Evolutionary conservation across 2,888 invertebrate genomes (phyloP).

Genomic region (Chymomyza amoena): DNA sequence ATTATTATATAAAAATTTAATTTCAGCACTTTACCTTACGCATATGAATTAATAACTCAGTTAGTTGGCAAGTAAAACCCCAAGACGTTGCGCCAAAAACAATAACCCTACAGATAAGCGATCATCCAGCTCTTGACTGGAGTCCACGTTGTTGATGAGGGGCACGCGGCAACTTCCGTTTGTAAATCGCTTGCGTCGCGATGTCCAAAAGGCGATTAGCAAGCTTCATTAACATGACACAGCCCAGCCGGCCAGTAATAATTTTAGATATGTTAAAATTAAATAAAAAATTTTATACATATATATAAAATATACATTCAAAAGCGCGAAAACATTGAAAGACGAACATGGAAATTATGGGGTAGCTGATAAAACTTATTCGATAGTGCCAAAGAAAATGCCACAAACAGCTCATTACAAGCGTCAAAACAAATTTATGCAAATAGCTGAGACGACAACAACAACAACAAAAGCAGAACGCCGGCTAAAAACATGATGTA

Average conservation of each 20-base stretch:
- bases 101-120: background rate
- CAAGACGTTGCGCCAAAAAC: background rate
- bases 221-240: background rate
- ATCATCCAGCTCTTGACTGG: background rate
- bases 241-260: background rate
- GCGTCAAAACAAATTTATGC: slow-evolving; percentile 77
- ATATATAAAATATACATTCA: background rate
- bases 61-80: too few relatives aligned
- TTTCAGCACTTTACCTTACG: background rate
- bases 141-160: background rate
- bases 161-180: slow-evolving; percentile 68
- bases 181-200: slow-evolving; percentile 26
- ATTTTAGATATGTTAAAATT: background rate
- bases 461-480: background rate
- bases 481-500: too few relatives aligned
- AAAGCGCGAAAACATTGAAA: slow-evolving; percentile 53
- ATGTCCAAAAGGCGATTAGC: background rate
- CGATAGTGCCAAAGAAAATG: slow-evolving; percentile 69
- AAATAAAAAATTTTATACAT: background rate
- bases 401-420: slow-evolving; percentile 75
- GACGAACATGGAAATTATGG: slow-evolving; percentile 6
- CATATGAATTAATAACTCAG: background rate
- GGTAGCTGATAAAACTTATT: slow-evolving; percentile 62
- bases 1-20: background rate
- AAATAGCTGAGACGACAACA: slow-evolving; percentile 51